phyloP scores from a whole-genome alignment of 2,113 vertebrate species.

The Pipa parva region DNA sequence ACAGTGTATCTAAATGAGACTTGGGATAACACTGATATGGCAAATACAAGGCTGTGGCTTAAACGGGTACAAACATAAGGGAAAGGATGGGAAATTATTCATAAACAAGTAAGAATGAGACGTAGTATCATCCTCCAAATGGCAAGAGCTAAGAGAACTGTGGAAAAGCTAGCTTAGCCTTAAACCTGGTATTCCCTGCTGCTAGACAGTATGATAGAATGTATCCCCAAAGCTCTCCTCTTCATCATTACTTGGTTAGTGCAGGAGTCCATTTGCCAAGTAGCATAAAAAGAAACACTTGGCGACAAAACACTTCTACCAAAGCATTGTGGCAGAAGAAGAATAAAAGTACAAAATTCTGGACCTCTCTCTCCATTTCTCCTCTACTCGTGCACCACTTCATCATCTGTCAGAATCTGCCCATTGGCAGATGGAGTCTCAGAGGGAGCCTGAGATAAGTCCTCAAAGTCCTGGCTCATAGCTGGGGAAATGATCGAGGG shows the following conservation, averaged over 20 bases:
- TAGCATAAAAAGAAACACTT: not conserved
- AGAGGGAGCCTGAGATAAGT: conserved; percentile 73
- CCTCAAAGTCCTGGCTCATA: conserved; percentile 86
- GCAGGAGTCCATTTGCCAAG: not conserved
- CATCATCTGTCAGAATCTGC: conserved; percentile 60
- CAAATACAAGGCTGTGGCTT: too few relatives aligned
- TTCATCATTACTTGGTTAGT: not conserved
- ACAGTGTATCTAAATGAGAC: too few relatives aligned
- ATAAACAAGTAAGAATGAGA: too few relatives aligned
- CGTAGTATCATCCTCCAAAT: too few relatives aligned
- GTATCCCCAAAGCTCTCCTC: not conserved
- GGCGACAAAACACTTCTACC: not conserved
- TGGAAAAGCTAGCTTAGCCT: too few relatives aligned
- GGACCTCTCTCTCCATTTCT: not conserved
- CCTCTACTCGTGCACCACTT: conserved; percentile 29
- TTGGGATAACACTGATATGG: too few relatives aligned
- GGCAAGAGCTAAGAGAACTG: not conserved
- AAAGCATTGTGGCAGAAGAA: not conserved
- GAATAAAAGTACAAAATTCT: not conserved
- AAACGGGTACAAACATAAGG: too few relatives aligned
- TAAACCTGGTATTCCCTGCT: not conserved
- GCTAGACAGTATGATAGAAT: too few relatives aligned
- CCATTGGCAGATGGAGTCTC: conserved; percentile 70
- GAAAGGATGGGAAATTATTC: too few relatives aligned
- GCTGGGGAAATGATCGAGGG: conserved; percentile 83